Evolutionary conservation across 2,113 vertebrate genomes (phyloP).

Genomic region (Entelurus aequoreus): DNA sequence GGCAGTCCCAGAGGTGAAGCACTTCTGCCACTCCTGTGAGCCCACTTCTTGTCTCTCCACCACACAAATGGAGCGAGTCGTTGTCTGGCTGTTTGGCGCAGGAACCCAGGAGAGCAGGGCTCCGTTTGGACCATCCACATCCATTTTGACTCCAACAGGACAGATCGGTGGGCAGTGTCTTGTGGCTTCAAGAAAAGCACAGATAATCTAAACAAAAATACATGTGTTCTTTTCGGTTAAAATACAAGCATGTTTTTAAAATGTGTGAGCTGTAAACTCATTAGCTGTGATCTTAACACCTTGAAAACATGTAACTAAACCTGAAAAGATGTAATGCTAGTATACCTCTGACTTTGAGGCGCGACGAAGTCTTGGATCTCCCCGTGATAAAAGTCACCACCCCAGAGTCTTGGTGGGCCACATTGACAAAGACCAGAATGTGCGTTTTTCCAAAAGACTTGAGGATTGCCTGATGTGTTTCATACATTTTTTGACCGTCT

Average conservation of each 20-base stretch:
- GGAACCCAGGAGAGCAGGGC: slow-evolving; percentile 81
- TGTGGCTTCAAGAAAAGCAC: slow-evolving; percentile 61
- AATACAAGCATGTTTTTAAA: not conserved
- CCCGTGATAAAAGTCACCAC: slow-evolving; percentile 81
- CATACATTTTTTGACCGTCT: slow-evolving; percentile 75
- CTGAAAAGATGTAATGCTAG: not conserved
- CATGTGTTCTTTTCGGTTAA: not conserved
- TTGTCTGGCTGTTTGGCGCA: slow-evolving; percentile 61
- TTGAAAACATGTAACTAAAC: not conserved
- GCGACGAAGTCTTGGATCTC: slow-evolving; percentile 80
- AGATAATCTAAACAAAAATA: not conserved
- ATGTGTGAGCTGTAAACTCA: not conserved
- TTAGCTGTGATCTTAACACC: not conserved
- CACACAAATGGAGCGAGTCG: slow-evolving; percentile 76
- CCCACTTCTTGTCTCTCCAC: slow-evolving; percentile 82
- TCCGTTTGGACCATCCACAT: slow-evolving; percentile 70
- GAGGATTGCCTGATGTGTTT: slow-evolving; percentile 75
- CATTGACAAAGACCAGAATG: slow-evolving; percentile 86
- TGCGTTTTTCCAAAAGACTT: slow-evolving; percentile 89
- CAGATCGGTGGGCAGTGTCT: slow-evolving; percentile 78
- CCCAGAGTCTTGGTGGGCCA: slow-evolving; percentile 82
- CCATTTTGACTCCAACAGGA: slow-evolving; percentile 75
- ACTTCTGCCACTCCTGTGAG: slow-evolving; percentile 83
- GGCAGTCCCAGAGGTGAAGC: slow-evolving; percentile 76
- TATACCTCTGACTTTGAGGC: slow-evolving; percentile 90